Percentiles rank a stretch among this genome's conserved stretches.
These are phyloP conservation scores for Maniola hyperantus DNA, from an alignment of 2,888 invertebrate species.

Conservation along the genomic window DNA sequence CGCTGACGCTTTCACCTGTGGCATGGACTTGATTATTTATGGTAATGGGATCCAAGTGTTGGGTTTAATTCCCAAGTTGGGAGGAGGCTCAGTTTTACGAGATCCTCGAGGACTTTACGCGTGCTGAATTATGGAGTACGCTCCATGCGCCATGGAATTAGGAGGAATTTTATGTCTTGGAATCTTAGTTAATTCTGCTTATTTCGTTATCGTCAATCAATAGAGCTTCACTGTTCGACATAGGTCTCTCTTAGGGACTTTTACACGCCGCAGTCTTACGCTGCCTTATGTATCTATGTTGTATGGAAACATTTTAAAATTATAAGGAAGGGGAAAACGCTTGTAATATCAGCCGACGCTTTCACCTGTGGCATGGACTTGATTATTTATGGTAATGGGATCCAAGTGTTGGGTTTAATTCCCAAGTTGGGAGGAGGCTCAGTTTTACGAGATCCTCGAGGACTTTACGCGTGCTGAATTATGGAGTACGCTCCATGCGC, in stretches of 20 bases:
- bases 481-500: slow-evolving; percentile 24
- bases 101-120: slow-evolving; percentile 33
- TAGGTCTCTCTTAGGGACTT: too few relatives aligned
- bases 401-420: slow-evolving; percentile 35
- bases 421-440: slow-evolving; percentile 32
- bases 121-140: slow-evolving; percentile 25
- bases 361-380: slow-evolving; percentile 2
- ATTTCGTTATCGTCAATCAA: too few relatives aligned
- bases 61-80: slow-evolving; percentile 32
- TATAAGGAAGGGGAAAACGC: too few relatives aligned
- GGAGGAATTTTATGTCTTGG: slow-evolving; percentile 1
- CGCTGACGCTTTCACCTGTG: not conserved
- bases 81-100: slow-evolving; percentile 38
- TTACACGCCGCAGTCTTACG: too few relatives aligned
- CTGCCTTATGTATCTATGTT: too few relatives aligned
- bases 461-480: slow-evolving; percentile 27
- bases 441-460: slow-evolving; percentile 39
- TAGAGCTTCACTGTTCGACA: too few relatives aligned
- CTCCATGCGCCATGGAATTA: slow-evolving; percentile 12
- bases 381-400: slow-evolving; percentile 36
- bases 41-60: slow-evolving; percentile 36
- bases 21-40: slow-evolving; percentile 27
- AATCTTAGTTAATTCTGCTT: not conserved
- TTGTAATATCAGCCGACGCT: not conserved
- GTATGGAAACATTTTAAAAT: too few relatives aligned